Evolutionary conservation across 2,797 vertebrate species (phyloP).

Genomic region (Syngnathus rostellatus): DNA sequence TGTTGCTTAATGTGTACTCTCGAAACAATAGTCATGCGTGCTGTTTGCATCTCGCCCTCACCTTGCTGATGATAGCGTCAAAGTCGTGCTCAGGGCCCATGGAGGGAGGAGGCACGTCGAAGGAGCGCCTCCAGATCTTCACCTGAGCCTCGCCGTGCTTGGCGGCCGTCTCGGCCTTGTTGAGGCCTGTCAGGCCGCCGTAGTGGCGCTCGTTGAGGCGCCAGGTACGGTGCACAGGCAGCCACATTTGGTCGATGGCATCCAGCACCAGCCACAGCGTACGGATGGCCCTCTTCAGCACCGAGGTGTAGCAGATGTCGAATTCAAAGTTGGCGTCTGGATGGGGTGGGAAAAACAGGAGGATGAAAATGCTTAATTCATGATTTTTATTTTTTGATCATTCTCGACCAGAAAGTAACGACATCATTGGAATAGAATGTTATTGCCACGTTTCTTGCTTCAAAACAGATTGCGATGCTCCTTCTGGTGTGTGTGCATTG

Average conservation of each 20-base stretch:
- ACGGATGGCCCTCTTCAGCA: constrained; percentile 88
- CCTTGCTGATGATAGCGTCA: constrained; percentile 86
- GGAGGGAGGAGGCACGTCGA: constrained; percentile 80
- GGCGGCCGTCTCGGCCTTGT: constrained; percentile 91
- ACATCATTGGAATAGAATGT: too few relatives aligned
- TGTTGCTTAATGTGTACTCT: constrained; percentile 25
- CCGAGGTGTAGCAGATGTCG: constrained; percentile 93
- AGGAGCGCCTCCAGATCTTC: constrained; percentile 93
- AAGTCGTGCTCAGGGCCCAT: constrained; percentile 88
- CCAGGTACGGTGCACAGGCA: constrained; percentile 90
- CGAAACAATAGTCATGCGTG: constrained; percentile 15
- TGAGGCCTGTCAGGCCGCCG: constrained; percentile 87
- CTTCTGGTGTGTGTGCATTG: too few relatives aligned
- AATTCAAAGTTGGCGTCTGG: constrained; percentile 87
- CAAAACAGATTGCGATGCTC: too few relatives aligned
- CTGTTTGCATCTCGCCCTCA: constrained; percentile 41
- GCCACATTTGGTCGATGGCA: constrained; percentile 92
- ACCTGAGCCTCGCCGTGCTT: constrained; percentile 93
- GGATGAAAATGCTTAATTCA: background rate
- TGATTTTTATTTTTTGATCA: too few relatives aligned
- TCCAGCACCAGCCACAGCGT: constrained; percentile 90
- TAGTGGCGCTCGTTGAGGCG: constrained; percentile 92
- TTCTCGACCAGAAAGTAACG: too few relatives aligned
- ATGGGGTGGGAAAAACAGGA: background rate
- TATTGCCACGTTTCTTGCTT: too few relatives aligned